Evolutionary conservation across 2,113 vertebrate species (phyloP).

Genomic region (Tyto alba): DNA sequence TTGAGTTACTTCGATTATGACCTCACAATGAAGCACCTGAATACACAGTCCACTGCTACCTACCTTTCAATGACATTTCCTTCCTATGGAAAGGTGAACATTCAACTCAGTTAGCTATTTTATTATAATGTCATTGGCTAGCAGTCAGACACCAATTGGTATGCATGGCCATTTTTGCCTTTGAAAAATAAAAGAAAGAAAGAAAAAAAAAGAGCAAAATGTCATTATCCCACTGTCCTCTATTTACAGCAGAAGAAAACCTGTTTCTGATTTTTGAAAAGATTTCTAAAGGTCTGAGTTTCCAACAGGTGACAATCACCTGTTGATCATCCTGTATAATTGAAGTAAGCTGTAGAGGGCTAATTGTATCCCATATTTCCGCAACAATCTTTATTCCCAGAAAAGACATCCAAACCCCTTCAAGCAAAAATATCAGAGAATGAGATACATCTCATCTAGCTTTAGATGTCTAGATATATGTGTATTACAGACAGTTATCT

Average conservation of each 20-base stretch:
- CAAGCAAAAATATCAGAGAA: neutral
- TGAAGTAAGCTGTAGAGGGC: neutral
- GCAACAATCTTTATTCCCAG: neutral
- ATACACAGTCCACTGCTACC: neutral
- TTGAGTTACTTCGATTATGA: neutral
- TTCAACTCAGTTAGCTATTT: neutral
- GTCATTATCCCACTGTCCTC: neutral
- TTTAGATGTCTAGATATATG: neutral
- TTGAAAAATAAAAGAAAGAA: neutral
- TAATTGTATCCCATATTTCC: neutral
- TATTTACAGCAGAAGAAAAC: neutral
- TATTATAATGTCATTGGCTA: neutral
- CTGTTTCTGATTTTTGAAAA: neutral
- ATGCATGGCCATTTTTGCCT: neutral
- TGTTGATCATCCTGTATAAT: neutral
- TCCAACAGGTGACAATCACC: neutral
- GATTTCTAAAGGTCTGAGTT: neutral
- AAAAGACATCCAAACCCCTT: neutral
- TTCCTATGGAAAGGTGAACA: neutral
- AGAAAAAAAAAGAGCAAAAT: neutral
- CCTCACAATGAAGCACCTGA: neutral
- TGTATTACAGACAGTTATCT: neutral
- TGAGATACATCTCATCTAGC: neutral
- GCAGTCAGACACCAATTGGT: neutral
- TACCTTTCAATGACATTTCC: neutral